These are phyloP conservation scores for Drosophila santomea DNA, from an alignment of 1,140 invertebrate species.

Conservation along the genomic window DNA sequence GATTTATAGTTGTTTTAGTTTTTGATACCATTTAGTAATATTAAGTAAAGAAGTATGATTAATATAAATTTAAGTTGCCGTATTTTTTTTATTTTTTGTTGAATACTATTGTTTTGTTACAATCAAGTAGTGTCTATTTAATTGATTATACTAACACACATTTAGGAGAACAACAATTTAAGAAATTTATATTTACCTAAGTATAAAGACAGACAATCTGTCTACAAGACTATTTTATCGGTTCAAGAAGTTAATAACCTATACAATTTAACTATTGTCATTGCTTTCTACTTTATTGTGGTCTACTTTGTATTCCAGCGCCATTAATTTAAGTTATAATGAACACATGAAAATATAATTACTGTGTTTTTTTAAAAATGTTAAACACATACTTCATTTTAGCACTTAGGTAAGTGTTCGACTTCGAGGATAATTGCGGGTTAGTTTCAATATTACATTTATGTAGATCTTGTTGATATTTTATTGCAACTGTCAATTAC, in stretches of 20 bases:
- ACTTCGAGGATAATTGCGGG: slow-evolving; percentile 34
- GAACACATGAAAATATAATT: slow-evolving; percentile 6
- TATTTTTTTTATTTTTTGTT: not conserved
- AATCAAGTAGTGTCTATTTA: not conserved
- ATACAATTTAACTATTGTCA: not conserved
- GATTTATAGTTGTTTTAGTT: not conserved
- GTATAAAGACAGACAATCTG: not conserved
- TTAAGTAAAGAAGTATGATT: not conserved
- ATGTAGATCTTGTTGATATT: slow-evolving; percentile 55
- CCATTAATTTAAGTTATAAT: slow-evolving; percentile 8
- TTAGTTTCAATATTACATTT: slow-evolving; percentile 51
- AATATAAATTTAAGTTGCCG: not conserved
- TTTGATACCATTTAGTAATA: not conserved
- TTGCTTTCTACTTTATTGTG: not conserved
- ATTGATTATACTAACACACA: not conserved
- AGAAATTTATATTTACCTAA: not conserved
- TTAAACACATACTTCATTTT: slow-evolving; percentile 4
- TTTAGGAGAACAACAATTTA: not conserved
- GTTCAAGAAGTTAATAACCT: not conserved
- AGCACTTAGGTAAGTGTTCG: slow-evolving; percentile 12
- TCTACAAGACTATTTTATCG: not conserved
- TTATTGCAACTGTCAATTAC: slow-evolving; percentile 84
- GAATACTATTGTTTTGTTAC: not conserved
- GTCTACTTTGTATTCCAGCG: too few species aligned
- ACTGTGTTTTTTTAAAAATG: slow-evolving; percentile 3